Conservation (phyloP, 2,797 vertebrate genomes). For the Perodicticus potto region DNA sequence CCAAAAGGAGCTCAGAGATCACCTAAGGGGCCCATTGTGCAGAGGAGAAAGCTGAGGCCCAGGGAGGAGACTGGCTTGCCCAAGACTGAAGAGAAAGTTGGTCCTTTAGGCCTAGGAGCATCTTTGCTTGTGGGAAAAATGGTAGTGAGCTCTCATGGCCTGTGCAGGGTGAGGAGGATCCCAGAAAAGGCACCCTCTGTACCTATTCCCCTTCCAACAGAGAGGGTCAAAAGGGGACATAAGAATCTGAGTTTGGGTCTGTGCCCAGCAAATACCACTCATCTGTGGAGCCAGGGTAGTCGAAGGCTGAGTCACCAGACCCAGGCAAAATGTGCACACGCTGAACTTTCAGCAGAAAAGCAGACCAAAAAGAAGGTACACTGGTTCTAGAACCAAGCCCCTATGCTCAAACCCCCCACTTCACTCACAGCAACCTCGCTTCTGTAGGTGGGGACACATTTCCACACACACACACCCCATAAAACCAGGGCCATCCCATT, state of each 20-base stretch:
- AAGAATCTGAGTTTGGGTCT: not conserved
- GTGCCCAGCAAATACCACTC: not conserved
- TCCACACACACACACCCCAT: rapidly evolving
- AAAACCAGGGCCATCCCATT: rapidly evolving
- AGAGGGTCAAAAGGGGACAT: not conserved
- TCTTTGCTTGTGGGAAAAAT: not conserved
- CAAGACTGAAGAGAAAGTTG: rapidly evolving
- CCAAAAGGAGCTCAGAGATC: not conserved
- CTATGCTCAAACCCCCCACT: not conserved
- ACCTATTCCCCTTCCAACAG: not conserved
- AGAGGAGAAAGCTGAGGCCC: not conserved
- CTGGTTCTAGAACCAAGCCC: not conserved
- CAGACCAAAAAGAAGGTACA: not conserved
- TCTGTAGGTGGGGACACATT: rapidly evolving
- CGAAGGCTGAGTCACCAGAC: not conserved
- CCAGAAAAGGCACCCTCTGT: not conserved
- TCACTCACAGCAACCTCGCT: rapidly evolving
- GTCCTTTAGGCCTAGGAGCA: not conserved
- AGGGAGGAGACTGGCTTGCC: not conserved
- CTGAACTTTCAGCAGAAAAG: not conserved
- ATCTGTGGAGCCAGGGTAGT: rapidly evolving
- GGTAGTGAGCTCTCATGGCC: rapidly evolving
- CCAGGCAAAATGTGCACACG: rapidly evolving
- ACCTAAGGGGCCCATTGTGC: rapidly evolving
- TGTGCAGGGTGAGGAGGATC: not conserved